Evolutionary conservation across 2,888 invertebrate genomes (phyloP).

Genomic region (Caenorhabditis macrosperma): DNA sequence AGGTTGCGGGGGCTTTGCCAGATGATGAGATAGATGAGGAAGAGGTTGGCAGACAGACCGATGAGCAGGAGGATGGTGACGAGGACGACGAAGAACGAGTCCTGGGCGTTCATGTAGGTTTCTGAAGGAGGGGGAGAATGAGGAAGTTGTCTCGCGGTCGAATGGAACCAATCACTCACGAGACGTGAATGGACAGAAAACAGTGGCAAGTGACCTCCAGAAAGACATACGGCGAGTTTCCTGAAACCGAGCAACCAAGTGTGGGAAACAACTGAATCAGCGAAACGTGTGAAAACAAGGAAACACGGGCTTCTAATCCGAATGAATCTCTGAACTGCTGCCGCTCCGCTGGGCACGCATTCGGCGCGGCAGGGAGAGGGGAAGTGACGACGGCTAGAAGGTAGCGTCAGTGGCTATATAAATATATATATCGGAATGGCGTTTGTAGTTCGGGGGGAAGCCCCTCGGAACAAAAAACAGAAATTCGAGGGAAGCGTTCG

Average conservation of each 20-base stretch:
- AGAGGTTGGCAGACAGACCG: constrained; percentile 28
- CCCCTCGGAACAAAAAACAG: too few relatives aligned
- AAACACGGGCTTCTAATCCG: neutral
- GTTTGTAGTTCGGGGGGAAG: too few relatives aligned
- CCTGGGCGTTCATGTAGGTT: constrained; percentile 47
- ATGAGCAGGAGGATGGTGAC: constrained; percentile 25
- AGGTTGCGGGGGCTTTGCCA: constrained; percentile 43
- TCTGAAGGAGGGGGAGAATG: too few relatives aligned
- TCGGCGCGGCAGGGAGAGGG: constrained; percentile 9
- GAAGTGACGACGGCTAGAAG: too few relatives aligned
- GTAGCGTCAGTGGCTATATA: too few relatives aligned
- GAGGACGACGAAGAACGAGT: constrained; percentile 23
- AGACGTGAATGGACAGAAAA: constrained; percentile 37
- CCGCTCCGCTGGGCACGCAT: constrained; percentile 9
- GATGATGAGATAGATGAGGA: constrained; percentile 43
- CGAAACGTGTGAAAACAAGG: constrained; percentile 25
- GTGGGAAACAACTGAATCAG: neutral
- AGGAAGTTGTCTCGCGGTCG: neutral
- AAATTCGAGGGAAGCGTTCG: too few relatives aligned
- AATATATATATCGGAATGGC: too few relatives aligned
- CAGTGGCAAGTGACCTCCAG: constrained; percentile 24
- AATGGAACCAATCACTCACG: constrained; percentile 11
- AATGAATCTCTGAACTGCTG: neutral
- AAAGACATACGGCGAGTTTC: constrained; percentile 18
- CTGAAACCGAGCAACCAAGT: constrained; percentile 6